Conservation (phyloP, 2,113 vertebrate genomes). For the Leptosomus discolor region DNA sequence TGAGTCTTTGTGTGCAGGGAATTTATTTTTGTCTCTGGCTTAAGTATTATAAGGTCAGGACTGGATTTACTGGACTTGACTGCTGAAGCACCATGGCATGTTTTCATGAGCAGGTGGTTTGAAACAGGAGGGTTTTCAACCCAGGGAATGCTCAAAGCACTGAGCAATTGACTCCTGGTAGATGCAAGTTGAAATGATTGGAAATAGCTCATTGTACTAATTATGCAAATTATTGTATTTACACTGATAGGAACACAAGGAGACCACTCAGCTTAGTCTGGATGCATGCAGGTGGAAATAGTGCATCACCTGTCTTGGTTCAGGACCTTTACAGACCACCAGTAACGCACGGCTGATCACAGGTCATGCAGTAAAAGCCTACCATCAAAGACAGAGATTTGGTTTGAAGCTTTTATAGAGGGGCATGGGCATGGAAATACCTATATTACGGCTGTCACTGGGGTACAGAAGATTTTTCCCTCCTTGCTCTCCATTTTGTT, state of each 20-base stretch:
- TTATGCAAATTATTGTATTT: neutral
- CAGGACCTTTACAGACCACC: neutral
- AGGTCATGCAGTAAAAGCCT: neutral
- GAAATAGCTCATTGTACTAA: neutral
- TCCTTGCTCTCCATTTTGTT: conserved; percentile 11
- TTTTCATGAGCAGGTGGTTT: neutral
- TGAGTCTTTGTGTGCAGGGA: neutral
- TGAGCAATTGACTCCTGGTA: neutral
- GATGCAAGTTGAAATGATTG: neutral
- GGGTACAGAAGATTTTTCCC: neutral
- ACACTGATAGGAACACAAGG: neutral
- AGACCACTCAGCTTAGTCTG: neutral
- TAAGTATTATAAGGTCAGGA: neutral
- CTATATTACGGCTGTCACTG: neutral
- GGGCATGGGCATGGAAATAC: neutral
- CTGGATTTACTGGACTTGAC: neutral
- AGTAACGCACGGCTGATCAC: neutral
- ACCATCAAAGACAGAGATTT: neutral
- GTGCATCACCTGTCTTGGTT: neutral
- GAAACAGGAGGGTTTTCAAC: neutral
- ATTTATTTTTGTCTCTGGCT: neutral
- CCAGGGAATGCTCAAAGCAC: neutral
- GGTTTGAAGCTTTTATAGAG: neutral
- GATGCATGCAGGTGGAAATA: neutral
- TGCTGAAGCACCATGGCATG: neutral